phyloP scores from a whole-genome alignment of 1,140 invertebrate genomes.

The Caenorhabditis remanei region DNA sequence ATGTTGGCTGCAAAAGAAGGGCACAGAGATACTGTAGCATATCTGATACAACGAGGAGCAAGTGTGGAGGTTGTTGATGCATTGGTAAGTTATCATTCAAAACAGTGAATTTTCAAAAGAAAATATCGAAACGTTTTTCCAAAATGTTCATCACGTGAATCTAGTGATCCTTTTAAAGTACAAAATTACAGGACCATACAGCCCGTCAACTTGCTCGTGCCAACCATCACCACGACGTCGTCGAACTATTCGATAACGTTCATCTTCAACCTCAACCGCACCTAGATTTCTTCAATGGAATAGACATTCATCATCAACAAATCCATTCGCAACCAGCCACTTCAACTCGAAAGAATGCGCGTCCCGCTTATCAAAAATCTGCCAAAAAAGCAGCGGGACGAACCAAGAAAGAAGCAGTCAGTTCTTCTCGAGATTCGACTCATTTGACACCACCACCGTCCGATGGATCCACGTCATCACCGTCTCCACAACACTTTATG shows the following conservation, averaged over 20 bases:
- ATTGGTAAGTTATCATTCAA: not conserved
- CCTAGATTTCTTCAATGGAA: not conserved
- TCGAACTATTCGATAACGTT: not conserved
- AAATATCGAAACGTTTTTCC: not conserved
- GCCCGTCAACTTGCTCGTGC: not conserved
- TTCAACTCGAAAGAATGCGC: not conserved
- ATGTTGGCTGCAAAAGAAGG: slow-evolving; percentile 51
- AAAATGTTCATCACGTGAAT: no score
- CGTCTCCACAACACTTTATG: slow-evolving; percentile 41
- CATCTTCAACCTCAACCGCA: not conserved
- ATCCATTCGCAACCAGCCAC: not conserved
- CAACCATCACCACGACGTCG: not conserved
- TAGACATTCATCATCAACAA: not conserved
- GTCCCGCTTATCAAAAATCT: not conserved
- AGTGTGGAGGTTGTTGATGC: slow-evolving; percentile 46
- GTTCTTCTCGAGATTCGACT: slow-evolving; percentile 12
- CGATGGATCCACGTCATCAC: slow-evolving; percentile 57
- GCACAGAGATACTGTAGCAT: not conserved
- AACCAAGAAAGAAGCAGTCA: slow-evolving; percentile 26
- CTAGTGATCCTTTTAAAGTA: no score
- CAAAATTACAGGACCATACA: not conserved
- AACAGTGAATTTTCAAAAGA: not conserved
- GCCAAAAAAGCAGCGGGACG: not conserved
- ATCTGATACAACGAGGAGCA: slow-evolving; percentile 38
- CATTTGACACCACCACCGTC: slow-evolving; percentile 60